Conservation (phyloP, 2,888 invertebrate genomes). For the Cotesia congregata region DNA sequence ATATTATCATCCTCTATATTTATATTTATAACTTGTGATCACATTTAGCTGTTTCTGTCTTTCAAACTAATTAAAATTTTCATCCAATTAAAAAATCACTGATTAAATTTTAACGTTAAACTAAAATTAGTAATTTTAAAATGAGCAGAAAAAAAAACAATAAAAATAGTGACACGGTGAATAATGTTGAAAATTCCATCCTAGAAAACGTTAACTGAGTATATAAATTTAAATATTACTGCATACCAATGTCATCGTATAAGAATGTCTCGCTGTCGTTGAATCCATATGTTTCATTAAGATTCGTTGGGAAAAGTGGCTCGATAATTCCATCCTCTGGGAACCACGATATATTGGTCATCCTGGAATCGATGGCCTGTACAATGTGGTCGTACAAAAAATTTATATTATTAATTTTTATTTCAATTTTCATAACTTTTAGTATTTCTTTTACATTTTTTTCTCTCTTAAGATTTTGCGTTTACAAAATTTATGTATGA, state of each 20-base stretch:
- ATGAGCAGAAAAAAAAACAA: not conserved
- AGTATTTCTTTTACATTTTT: too few species aligned
- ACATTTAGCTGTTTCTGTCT: not conserved
- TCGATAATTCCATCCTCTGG: constrained; percentile 49
- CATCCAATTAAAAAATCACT: not conserved
- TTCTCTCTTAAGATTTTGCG: not conserved
- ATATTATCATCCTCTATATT: not conserved
- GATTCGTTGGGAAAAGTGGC: constrained; percentile 39
- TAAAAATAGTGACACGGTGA: not conserved
- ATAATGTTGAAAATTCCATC: not conserved
- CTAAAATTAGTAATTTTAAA: not conserved
- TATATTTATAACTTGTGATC: not conserved
- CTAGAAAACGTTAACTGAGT: not conserved
- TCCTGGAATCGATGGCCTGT: constrained; percentile 48
- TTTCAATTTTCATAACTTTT: too few species aligned
- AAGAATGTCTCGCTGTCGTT: constrained; percentile 43
- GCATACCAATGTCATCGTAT: constrained; percentile 53
- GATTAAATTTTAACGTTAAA: not conserved
- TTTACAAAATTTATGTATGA: too few species aligned
- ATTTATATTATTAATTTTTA: too few species aligned
- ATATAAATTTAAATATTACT: not conserved
- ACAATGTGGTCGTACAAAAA: constrained; percentile 23
- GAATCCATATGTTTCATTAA: constrained; percentile 48
- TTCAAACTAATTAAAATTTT: not conserved
- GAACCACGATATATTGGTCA: constrained; percentile 55